Evolutionary conservation across 2,113 vertebrate genomes (phyloP).

Genomic region (Coryphaenoides rupestris): DNA sequence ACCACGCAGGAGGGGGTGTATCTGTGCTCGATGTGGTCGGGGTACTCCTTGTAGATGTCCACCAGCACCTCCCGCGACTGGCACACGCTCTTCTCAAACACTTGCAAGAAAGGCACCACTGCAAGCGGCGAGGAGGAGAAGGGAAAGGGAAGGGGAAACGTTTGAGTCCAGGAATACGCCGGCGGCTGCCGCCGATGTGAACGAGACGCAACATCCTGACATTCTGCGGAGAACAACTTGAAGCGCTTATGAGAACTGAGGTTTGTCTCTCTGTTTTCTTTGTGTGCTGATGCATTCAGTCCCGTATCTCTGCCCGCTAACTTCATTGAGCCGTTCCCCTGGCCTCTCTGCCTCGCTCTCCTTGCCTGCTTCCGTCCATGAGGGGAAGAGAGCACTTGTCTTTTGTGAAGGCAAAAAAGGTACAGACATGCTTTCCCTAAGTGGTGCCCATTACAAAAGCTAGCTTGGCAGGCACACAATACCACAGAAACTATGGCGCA

Average conservation of each 20-base stretch:
- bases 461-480: slow-evolving; percentile 25
- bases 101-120: slow-evolving; percentile 85
- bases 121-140: background rate
- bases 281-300: background rate
- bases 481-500: slow-evolving; percentile 4
- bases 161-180: no score
- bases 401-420: slow-evolving; percentile 18
- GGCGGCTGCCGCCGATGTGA: no score
- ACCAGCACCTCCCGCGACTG: slow-evolving; percentile 85
- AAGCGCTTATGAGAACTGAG: no score
- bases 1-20: slow-evolving; percentile 89
- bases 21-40: slow-evolving; percentile 84
- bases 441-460: slow-evolving; percentile 19
- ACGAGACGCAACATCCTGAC: no score
- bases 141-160: background rate
- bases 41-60: slow-evolving; percentile 89
- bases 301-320: background rate
- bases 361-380: background rate
- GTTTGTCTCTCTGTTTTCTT: no score
- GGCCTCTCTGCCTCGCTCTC: background rate
- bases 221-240: no score
- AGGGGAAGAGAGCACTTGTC: slow-evolving; percentile 11
- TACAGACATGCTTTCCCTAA: slow-evolving; percentile 16
- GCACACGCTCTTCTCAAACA: slow-evolving; percentile 87
- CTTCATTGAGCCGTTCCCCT: background rate